Conservation (phyloP, 1,140 invertebrate genomes). For the Tetragnatha versicolor region DNA sequence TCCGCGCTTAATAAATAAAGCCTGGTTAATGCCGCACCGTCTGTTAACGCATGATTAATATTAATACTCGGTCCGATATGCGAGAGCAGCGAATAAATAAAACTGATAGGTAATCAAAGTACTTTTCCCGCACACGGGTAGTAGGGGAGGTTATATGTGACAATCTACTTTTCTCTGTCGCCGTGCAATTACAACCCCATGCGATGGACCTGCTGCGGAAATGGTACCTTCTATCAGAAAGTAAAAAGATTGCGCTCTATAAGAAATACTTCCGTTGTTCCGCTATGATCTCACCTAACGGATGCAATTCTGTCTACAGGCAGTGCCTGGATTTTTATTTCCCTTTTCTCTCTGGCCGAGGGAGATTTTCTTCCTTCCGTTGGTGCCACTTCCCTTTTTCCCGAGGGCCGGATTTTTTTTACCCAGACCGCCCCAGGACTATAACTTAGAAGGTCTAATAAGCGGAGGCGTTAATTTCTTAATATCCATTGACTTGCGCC, state of each 20-base stretch:
- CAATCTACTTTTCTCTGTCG: constrained; percentile 40
- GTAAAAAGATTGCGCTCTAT: constrained; percentile 44
- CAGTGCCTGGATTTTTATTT: constrained; percentile 25
- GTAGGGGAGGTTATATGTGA: constrained; percentile 21
- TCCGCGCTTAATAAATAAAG: not conserved
- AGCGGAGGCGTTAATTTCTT: no score
- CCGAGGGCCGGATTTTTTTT: no score
- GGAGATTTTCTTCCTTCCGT: no score
- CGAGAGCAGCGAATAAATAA: not conserved
- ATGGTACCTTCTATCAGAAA: constrained; percentile 43
- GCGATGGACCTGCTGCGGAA: constrained; percentile 39
- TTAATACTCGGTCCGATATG: not conserved
- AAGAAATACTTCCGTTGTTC: constrained; percentile 50
- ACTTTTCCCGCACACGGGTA: constrained; percentile 4
- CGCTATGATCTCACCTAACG: constrained; percentile 44
- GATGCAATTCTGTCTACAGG: constrained; percentile 50
- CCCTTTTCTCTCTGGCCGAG: not conserved
- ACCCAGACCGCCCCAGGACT: no score
- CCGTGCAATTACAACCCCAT: constrained; percentile 29
- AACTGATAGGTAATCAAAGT: constrained; percentile 25
- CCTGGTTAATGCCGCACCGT: constrained; percentile 6
- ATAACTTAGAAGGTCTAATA: no score
- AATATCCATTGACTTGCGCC: no score
- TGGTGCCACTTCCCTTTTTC: no score
- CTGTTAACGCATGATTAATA: constrained; percentile 7